Percentiles rank a stretch among this genome's conserved stretches.
phyloP scores from a whole-genome alignment of 2,888 invertebrate species.

The Thereva nobilitata region DNA sequence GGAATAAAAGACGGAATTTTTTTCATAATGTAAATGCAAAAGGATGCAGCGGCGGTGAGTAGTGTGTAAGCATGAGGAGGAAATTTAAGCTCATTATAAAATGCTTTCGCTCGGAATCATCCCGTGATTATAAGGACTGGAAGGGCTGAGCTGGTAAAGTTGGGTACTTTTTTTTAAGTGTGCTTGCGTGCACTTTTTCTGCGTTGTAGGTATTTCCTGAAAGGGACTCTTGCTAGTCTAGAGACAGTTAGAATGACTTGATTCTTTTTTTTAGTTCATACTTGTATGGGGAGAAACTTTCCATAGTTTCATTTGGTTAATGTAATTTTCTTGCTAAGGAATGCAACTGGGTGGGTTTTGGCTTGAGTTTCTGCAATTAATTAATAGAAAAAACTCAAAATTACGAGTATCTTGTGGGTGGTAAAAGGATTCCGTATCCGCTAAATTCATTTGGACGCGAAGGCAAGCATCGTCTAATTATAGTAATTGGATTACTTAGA shows the following conservation, averaged over 20 bases:
- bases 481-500: too few species aligned
- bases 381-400: too few species aligned
- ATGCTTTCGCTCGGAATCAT: conserved; percentile 35
- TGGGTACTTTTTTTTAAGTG: conserved; percentile 14
- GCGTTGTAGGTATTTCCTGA: conserved; percentile 1
- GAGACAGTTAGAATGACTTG: too few species aligned
- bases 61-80: neutral
- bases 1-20: conserved; percentile 12
- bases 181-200: conserved; percentile 33
- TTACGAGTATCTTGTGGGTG: too few species aligned
- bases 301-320: conserved; percentile 18
- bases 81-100: conserved; percentile 36
- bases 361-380: too few species aligned
- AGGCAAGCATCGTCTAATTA: too few species aligned
- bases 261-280: too few species aligned
- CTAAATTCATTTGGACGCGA: too few species aligned
- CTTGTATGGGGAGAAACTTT: too few species aligned
- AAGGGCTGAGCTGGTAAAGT: neutral
- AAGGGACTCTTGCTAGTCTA: too few species aligned
- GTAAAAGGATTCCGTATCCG: too few species aligned
- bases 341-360: conserved; percentile 5
- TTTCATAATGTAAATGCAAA: conserved; percentile 12
- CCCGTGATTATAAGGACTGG: conserved; percentile 31
- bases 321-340: conserved; percentile 22
- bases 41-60: conserved; percentile 11